Evolutionary conservation across 2,797 vertebrate species (phyloP).

Genomic region (Erethizon dorsatum): DNA sequence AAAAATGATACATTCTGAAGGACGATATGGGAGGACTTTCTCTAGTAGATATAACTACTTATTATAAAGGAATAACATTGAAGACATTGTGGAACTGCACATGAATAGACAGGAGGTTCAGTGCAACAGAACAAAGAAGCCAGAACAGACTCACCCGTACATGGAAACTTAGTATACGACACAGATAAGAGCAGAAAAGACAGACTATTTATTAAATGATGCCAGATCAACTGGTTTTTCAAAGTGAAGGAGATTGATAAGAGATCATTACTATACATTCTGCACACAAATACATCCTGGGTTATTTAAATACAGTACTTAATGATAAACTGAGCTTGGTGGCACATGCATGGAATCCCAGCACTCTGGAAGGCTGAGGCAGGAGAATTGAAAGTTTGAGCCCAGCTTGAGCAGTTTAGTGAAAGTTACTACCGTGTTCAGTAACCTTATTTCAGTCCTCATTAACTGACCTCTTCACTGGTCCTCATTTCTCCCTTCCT

Average conservation of each 20-base stretch:
- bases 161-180: neutral
- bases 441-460: neutral
- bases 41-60: neutral
- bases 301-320: constrained; percentile 26
- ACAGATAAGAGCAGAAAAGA: constrained; percentile 31
- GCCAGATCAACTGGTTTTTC: neutral
- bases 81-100: neutral
- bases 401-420: neutral
- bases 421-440: neutral
- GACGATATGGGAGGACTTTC: constrained; percentile 1
- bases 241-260: constrained; percentile 1
- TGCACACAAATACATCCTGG: neutral
- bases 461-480: neutral
- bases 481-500: neutral
- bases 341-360: neutral
- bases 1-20: constrained; percentile 22
- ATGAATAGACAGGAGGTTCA: neutral
- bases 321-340: neutral
- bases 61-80: neutral
- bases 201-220: neutral
- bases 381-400: neutral
- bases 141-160: neutral
- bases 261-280: neutral
- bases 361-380: neutral
- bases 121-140: constrained; percentile 1